phyloP scores from a whole-genome alignment of 1,140 invertebrate genomes.

The Paraescarpia echinospica region DNA sequence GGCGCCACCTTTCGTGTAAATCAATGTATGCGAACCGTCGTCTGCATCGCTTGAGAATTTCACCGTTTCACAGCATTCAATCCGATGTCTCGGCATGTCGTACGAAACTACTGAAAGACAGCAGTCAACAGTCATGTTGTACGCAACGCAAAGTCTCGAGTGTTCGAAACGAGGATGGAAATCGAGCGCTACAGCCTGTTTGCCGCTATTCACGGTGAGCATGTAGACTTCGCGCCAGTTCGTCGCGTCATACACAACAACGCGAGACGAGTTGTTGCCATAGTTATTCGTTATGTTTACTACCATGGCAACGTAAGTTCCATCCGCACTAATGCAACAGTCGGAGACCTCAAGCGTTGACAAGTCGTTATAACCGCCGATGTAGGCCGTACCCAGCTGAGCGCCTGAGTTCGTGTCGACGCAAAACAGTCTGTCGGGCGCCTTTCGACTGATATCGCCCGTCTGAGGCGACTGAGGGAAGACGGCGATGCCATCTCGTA shows the following conservation, averaged over 20 bases:
- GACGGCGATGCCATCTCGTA: neutral
- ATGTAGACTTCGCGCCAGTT: neutral
- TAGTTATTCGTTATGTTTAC: neutral
- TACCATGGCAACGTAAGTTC: neutral
- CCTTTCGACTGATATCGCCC: neutral
- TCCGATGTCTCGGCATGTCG: neutral
- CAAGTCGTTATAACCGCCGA: neutral
- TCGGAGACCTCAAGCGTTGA: neutral
- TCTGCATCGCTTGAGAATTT: neutral
- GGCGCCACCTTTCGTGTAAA: neutral
- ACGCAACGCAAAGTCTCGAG: neutral
- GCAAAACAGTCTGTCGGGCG: neutral
- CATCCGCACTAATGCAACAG: neutral
- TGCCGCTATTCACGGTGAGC: neutral
- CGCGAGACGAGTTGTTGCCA: neutral
- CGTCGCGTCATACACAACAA: neutral
- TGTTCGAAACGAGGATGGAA: neutral
- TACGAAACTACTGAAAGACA: neutral
- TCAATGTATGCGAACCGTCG: neutral
- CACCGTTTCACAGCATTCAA: neutral
- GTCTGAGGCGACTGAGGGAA: neutral
- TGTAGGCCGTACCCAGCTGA: neutral
- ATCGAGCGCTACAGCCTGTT: neutral
- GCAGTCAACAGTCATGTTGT: neutral
- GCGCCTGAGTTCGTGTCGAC: neutral